Evolutionary conservation across 1,140 invertebrate genomes (phyloP), one percentile per base, ranked within the genome.

Genomic region (Magallana ariakensis): DNA sequence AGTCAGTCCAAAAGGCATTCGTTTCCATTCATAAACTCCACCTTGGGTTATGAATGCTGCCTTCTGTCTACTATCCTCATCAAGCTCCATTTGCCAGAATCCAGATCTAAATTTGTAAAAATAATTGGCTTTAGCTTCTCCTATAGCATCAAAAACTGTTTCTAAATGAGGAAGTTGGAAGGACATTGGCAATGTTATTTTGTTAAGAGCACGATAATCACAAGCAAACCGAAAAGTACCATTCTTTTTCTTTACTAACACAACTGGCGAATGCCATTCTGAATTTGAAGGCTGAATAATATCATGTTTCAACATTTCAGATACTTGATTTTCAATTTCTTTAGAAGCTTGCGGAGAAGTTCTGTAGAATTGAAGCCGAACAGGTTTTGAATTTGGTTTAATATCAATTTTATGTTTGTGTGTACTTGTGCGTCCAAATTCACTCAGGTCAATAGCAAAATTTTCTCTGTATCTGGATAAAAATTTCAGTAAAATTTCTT

Each of bases 281-380:
- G 84, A 85, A 55, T 80, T 70, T 19, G 58, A 83, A 33, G 80
- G 84, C 58, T 80, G 56, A 84, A 89, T 87, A 6, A 91, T 86
- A 19, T 75, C 85, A 56, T 26, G 5, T 46, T 91, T 56, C 53
- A 83, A 26, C 87, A 89, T 88, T 86, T 89, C 60, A 55, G 82
- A 70, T 57, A 86, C 85, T 58, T 88, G 87, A 26, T 58, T 70
- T 6, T 83, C 56, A 46, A 88, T 26, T 82, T 89, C 87, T 15
- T 54, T 62, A 26, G 33, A 10, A 46, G 55, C 26, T 57, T 80
- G 85, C 0, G 70, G 84, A 8, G 83, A 75, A 13, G 62, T 58
- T 83, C 87, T 60, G 22, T 85, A 88, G 33, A 66, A 80, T 16
- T 22, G 87, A n/a, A 80, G 9, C 16, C 83, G 55, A 13, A 84